phyloP scores from a whole-genome alignment of 2,888 invertebrate genomes.

The Amblyjoppa fuscipennis region DNA sequence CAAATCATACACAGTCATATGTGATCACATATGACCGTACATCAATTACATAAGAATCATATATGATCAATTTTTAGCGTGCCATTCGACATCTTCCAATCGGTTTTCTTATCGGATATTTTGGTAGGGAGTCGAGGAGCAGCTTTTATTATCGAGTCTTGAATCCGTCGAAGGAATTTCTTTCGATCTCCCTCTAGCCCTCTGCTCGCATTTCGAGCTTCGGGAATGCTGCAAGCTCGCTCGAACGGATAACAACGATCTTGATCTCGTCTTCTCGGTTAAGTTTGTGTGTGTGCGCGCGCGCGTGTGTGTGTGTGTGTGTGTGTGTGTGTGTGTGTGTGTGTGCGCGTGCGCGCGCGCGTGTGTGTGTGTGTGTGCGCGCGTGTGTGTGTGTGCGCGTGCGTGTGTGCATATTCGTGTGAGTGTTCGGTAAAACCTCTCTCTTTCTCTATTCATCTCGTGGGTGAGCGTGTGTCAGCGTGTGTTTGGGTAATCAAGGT shows the following conservation, averaged over 20 bases:
- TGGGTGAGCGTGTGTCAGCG: constrained; percentile 56
- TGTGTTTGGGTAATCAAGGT: constrained; percentile 78
- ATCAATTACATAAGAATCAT: no score
- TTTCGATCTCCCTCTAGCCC: background rate
- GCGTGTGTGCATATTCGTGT: constrained; percentile 20
- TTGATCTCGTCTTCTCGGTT: constrained; percentile 50
- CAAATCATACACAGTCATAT: no score
- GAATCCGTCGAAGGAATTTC: background rate
- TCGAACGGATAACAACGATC: constrained; percentile 52
- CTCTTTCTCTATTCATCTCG: constrained; percentile 34
- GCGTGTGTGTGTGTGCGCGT: constrained; percentile 14
- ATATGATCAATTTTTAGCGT: no score
- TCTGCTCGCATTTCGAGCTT: constrained; percentile 36
- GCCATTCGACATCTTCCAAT: no score
- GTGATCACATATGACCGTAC: no score
- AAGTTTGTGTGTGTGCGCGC: constrained; percentile 37
- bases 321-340: background rate
- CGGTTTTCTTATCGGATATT: no score
- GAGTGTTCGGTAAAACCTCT: constrained; percentile 39
- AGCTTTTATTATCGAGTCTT: background rate
- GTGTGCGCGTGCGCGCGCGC: background rate
- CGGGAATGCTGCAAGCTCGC: constrained; percentile 36
- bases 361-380: background rate
- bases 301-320: background rate
- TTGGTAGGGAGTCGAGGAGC: no score